Evolutionary conservation across 2,888 invertebrate species (phyloP).

Genomic region (Formica aserva): DNA sequence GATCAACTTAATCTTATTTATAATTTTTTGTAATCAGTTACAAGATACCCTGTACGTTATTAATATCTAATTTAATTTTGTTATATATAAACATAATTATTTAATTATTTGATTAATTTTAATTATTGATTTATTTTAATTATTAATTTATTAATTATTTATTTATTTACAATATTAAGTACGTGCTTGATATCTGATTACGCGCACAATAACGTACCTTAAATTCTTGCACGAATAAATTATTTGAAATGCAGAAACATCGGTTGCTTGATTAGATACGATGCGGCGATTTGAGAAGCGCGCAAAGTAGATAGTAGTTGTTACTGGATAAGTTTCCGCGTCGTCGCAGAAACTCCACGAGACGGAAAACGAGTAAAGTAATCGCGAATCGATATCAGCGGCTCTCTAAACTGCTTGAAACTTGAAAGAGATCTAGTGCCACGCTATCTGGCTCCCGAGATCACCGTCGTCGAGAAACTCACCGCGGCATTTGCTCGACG

Average conservation of each 20-base stretch:
- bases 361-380: slow-evolving; percentile 54
- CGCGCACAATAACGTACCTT: neutral
- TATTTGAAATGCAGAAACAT: neutral
- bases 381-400: slow-evolving; percentile 47
- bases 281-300: slow-evolving; percentile 42
- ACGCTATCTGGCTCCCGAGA: slow-evolving; percentile 30
- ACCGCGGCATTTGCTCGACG: neutral
- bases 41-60: no score
- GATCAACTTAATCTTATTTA: no score
- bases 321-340: slow-evolving; percentile 44
- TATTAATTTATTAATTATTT: neutral
- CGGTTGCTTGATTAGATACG: slow-evolving; percentile 41
- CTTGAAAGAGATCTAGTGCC: slow-evolving; percentile 45
- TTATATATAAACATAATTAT: neutral
- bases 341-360: slow-evolving; percentile 40
- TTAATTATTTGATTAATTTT: neutral
- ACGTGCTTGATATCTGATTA: neutral
- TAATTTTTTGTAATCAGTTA: no score
- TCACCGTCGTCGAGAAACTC: slow-evolving; percentile 2
- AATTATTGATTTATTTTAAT: no score
- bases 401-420: slow-evolving; percentile 51
- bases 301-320: slow-evolving; percentile 48
- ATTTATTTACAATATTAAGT: neutral
- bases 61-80: no score
- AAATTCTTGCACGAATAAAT: neutral